Base-by-base conservation (phyloP, 2,888 invertebrate species). In the Leptothorax acervorum region DNA sequence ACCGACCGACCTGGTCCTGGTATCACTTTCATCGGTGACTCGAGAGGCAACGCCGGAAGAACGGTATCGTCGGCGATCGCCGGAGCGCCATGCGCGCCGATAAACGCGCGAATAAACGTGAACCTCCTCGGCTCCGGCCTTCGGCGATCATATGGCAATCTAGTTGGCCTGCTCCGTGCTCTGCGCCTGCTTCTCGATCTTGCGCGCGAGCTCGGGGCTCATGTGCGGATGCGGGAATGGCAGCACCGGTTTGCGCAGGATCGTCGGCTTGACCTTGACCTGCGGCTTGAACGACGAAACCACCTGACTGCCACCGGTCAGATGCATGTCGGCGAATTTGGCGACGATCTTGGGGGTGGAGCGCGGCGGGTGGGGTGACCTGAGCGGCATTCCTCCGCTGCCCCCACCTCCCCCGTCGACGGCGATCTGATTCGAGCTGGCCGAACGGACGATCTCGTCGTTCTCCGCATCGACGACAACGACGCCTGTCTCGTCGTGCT, bases 181-280 rank as follows among this genome's bases (percentile, higher is more conserved):
- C 71, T 94, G 95, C 62, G 90, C 93, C 83, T 94, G 94, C 68
- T 95, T 95, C 83, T 95, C 95, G 73, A 95, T 94, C 82, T 94
- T 94, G 48, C 95, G 92, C 53, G 94, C 93, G 12, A 95, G 86
- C 84, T 94, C 94, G 39, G 94, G 94, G 63, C 94, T 94, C 94
- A 94, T 94, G 89, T 94, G 95, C 5, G 95, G 95, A 86, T 95
- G 93, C 18, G 95, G 93, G 87, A 95, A 95, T 45, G 96, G 95
- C 87, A 96, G 94, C 53, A 95, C 95, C 60, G 97, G 96, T 94
- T 96, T 97, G 90, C 96, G 96, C 95, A 98, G 96, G 91, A 98
- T 97, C 91, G 97, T 97, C 23, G 98, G 98, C 95, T 98, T 98
- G 75, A 97, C 96, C 94, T 98, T 97, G 85, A 97, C 96, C 93